phyloP scores from a whole-genome alignment of 2,888 invertebrate genomes.

The Ecliptopera silaceata region DNA sequence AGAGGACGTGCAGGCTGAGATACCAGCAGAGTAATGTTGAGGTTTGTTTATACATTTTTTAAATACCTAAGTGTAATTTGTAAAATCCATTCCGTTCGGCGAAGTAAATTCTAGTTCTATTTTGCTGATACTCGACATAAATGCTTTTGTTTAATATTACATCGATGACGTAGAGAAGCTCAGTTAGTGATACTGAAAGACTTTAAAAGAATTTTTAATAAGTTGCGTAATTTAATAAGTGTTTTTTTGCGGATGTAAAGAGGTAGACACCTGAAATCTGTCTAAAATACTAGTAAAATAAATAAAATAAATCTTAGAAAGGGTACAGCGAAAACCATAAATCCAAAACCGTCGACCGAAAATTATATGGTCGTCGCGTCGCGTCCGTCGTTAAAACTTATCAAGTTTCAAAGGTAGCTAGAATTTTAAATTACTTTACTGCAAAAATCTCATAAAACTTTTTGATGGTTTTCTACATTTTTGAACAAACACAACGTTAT shows the following conservation, averaged over 20 bases:
- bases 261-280: not conserved
- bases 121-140: too few relatives aligned
- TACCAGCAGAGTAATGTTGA: slow-evolving; percentile 97
- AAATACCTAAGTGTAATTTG: too few relatives aligned
- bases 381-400: slow-evolving; percentile 16
- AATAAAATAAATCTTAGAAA: too few relatives aligned
- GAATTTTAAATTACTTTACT: slow-evolving; percentile 3
- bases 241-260: too few relatives aligned
- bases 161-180: too few relatives aligned
- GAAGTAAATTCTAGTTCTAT: too few relatives aligned
- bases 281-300: not conserved
- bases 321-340: not conserved
- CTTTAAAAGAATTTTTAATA: too few relatives aligned
- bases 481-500: too few relatives aligned
- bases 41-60: slow-evolving; percentile 57
- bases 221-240: too few relatives aligned
- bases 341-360: not conserved
- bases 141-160: too few relatives aligned
- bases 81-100: too few relatives aligned
- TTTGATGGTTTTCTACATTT: not conserved
- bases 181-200: too few relatives aligned
- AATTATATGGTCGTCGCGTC: slow-evolving; percentile 1
- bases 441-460: not conserved
- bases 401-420: slow-evolving; percentile 10
- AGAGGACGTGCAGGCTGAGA: slow-evolving; percentile 88